Base-by-base conservation (phyloP, 2,113 vertebrate genomes). In the Antennarius striatus region DNA sequence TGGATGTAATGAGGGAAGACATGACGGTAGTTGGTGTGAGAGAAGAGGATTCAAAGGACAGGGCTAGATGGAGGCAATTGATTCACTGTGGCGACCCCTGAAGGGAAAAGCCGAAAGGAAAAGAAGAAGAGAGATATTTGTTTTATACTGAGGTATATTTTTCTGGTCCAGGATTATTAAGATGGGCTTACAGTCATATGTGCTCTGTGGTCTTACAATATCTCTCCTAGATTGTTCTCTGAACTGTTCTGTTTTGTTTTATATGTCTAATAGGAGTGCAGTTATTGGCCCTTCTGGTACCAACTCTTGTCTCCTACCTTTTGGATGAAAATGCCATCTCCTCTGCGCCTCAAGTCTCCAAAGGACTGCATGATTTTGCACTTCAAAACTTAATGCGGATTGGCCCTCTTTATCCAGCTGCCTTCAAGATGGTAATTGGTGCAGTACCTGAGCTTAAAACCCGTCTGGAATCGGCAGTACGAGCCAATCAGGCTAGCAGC, bases 381-480 rank as follows among this genome's bases (percentile, higher is more conserved):
- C 96, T 99, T 56, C 97, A 98, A 87, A 95, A 97, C 82, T 91
- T 99, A 73, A 99, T 98, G 95, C 95, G 94, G 49, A 99, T 98
- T 55, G 98, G 98, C 14, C 98, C 98, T 17, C 94, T 97, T 61
- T 98, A 99, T 76, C 97, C 98, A 39, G 94, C 92, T 32, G 97
- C 97, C 82, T 99, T 99, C 91, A 98, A 98, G 91, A 95, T 92
- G 10, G 97, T 99, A n/a, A 97, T 99, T 81, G 95, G 97, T 70
- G 96, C 97, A 9, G 96, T 96, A 60, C 96, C 96, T 15, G 97
- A 98, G 81, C 90, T 99, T 71, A 99, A 99, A 92, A 92, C 89
- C 22, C 94, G 94, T 32, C 92, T 99, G 71, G 97, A 99, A 93
- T 95, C 95, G 54, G 98, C 98, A 61, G 93, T 99, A 76, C 91